Evolutionary conservation across 2,113 vertebrate species (phyloP).

Genomic region (Cebidichthys violaceus): DNA sequence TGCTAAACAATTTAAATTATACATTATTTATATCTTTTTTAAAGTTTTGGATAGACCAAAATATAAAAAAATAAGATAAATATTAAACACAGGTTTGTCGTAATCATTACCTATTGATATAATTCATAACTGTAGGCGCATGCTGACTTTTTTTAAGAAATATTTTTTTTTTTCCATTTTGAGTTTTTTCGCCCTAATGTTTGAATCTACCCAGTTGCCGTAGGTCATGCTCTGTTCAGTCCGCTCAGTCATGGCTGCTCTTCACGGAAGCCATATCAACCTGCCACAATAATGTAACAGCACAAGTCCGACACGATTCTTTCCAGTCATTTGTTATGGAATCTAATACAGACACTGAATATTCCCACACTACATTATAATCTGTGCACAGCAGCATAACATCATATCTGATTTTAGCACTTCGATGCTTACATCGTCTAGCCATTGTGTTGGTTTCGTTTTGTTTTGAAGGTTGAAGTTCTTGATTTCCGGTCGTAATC

Average conservation of each 20-base stretch:
- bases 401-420: not conserved
- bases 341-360: rapidly evolving
- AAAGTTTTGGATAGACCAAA: not conserved
- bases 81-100: not conserved
- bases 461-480: conserved; percentile 34
- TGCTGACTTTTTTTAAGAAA: not conserved
- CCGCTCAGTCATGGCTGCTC: not conserved
- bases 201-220: conserved; percentile 49
- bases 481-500: not conserved
- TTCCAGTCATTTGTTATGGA: not conserved
- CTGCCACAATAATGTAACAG: conserved; percentile 50
- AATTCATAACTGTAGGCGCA: not conserved
- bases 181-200: not conserved
- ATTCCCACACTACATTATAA: rapidly evolving
- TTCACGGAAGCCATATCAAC: conserved; percentile 24
- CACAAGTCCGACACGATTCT: not conserved
- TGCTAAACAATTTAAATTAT: not conserved
- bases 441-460: rapidly evolving
- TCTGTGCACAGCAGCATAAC: not conserved
- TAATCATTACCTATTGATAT: not conserved
- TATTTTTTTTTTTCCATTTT: not conserved
- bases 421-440: rapidly evolving
- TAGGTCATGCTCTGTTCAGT: conserved; percentile 56
- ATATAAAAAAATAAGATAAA: not conserved
- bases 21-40: not conserved